phyloP scores from a whole-genome alignment of 2,888 invertebrate genomes.

The Corythucha ciliata region DNA sequence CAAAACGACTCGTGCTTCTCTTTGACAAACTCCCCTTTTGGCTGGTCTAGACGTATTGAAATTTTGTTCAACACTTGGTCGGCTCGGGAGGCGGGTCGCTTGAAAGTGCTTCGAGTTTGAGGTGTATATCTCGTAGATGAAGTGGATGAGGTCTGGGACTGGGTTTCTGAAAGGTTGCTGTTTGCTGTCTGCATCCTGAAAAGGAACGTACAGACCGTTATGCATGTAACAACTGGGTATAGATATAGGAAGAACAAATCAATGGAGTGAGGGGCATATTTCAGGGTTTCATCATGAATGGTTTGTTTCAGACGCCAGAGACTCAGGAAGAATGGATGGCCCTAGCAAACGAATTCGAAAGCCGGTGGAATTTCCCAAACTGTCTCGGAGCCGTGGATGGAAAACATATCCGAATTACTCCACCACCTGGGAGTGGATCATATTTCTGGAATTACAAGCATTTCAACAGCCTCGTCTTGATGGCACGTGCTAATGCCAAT shows the following conservation, averaged over 20 bases:
- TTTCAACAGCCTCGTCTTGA: constrained; percentile 25
- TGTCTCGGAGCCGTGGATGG: constrained; percentile 15
- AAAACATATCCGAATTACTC: constrained; percentile 18
- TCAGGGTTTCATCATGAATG: neutral
- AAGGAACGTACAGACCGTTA: neutral
- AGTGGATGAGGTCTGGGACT: constrained; percentile 8
- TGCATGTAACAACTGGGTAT: neutral
- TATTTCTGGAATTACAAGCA: constrained; percentile 29
- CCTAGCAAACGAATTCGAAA: constrained; percentile 19
- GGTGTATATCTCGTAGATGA: too few relatives aligned
- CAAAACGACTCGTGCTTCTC: constrained; percentile 18
- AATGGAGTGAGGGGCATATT: neutral
- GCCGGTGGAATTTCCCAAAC: constrained; percentile 23
- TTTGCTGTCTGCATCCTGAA: constrained; percentile 14
- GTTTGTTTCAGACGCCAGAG: constrained; percentile 19
- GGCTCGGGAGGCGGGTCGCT: constrained; percentile 14
- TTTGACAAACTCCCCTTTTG: constrained; percentile 4
- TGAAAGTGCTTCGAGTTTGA: constrained; percentile 5
- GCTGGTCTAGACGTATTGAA: constrained; percentile 15
- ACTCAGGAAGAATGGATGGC: constrained; percentile 11
- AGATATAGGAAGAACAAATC: neutral
- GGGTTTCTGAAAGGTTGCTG: neutral
- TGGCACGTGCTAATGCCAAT: constrained; percentile 19
- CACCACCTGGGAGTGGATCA: constrained; percentile 25
- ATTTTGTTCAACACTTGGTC: constrained; percentile 24